Percentiles rank a stretch among this genome's conserved stretches.
Evolutionary conservation across 2,113 vertebrate species (phyloP).

Genomic region (Trematocara variabile): DNA sequence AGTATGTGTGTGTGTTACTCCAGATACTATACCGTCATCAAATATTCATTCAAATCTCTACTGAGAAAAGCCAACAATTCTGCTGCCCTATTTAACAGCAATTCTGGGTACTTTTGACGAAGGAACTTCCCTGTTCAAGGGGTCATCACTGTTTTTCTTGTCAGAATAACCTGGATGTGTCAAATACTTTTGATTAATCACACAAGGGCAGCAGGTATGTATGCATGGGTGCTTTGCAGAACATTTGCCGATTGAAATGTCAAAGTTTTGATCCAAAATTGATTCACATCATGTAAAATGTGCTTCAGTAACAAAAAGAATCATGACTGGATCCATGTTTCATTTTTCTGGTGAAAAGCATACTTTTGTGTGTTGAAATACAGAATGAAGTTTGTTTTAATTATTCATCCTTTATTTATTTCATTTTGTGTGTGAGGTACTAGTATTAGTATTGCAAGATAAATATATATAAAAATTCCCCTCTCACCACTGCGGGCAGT

Average conservation of each 20-base stretch:
- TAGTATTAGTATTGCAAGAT: neutral
- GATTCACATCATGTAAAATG: slow-evolving; percentile 1
- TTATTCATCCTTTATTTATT: neutral
- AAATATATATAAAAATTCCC: neutral
- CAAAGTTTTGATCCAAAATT: slow-evolving; percentile 26
- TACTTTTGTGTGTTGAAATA: neutral
- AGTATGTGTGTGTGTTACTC: slow-evolving; percentile 6
- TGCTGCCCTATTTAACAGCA: slow-evolving; percentile 35
- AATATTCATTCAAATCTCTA: slow-evolving; percentile 35
- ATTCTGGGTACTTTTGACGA: slow-evolving; percentile 16
- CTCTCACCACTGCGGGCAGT: fast-evolving
- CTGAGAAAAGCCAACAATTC: neutral
- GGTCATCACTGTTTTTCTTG: neutral
- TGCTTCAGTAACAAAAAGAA: slow-evolving; percentile 16
- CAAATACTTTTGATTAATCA: slow-evolving; percentile 51
- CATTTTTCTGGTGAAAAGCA: neutral
- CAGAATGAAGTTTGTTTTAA: neutral
- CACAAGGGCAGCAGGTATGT: slow-evolving; percentile 6
- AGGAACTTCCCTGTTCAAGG: neutral
- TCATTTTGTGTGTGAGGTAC: neutral
- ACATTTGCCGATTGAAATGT: slow-evolving; percentile 25
- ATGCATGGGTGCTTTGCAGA: slow-evolving; percentile 2
- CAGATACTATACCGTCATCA: slow-evolving; percentile 33
- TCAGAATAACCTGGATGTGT: slow-evolving; percentile 29
- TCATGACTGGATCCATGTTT: neutral